Evolutionary conservation across 2,797 vertebrate genomes (phyloP).

Genomic region (Gymnoscopelus microlampas): DNA sequence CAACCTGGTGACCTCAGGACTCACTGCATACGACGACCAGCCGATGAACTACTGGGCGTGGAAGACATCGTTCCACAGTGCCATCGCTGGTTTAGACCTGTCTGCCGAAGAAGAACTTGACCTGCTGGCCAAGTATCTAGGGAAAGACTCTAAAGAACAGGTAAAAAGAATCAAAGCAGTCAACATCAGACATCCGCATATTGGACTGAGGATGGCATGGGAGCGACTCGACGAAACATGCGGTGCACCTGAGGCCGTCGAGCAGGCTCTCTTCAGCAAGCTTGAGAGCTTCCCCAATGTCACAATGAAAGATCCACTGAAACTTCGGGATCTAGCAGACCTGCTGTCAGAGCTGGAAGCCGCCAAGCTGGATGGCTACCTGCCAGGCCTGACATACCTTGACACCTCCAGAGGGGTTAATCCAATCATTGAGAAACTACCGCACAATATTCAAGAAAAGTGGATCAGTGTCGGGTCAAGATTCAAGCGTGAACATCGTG

Average conservation of each 20-base stretch:
- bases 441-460: conserved; percentile 23
- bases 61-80: background rate
- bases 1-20: background rate
- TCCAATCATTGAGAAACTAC: background rate
- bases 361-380: background rate
- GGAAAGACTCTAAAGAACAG: background rate
- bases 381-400: background rate
- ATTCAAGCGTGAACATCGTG: conserved; percentile 15
- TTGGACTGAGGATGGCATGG: background rate
- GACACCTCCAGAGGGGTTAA: background rate
- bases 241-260: background rate
- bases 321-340: background rate
- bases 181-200: background rate
- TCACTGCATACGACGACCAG: background rate
- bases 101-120: background rate
- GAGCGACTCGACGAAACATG: background rate
- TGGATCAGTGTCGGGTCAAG: conserved; percentile 22
- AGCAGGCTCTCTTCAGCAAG: background rate
- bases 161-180: background rate
- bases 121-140: background rate
- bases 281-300: background rate
- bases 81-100: background rate
- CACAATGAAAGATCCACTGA: background rate
- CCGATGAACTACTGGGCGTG: conserved; percentile 8
- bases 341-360: background rate